Base-by-base conservation (phyloP, 2,888 invertebrate genomes). In the Aphodius sticticus region DNA sequence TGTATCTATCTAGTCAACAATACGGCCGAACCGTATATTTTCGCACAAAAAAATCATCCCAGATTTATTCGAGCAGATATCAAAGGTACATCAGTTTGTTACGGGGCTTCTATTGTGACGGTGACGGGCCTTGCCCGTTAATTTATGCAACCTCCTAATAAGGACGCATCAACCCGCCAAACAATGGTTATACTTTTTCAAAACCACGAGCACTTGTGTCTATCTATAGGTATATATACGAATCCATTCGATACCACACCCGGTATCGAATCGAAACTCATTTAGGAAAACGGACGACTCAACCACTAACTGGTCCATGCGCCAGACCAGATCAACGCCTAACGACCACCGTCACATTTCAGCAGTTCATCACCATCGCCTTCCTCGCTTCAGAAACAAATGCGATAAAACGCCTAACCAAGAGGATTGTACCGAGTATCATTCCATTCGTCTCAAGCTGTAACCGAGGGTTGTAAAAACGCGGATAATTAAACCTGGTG, bases 1-100 rank as follows among this genome's bases (percentile, higher is more conserved):
- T 87, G 87, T 86, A 86, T 87, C 87, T 86, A 86, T 87, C 87
- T 87, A 87, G 87, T 88, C 88, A 86, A 88, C 87, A 78, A 87
- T 87, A 87, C 88, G 85, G 86, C 86, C 85, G 86, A 86, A 86
- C 86, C 85, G 85, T 87, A 85, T 86, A 86, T 86, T 86, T 86
- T 86, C 86, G 85, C 86, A 84, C 86, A 87, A 88, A 37, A 87
- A 88, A 87, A 88, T 87, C 85, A 86, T 87, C 86, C 26, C 87
- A 86, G 87, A 87, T 87, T 87, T 87, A 87, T 87, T 85, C 85
- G 84, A 83, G 82, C 83, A 85, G 86, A 85, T 86, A 86, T 86
- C 86, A 84, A 86, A 86, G 86, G 85, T 85, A 86, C 85, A 86
- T 86, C 86, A 85, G 86, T 85, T 85, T 85, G 85, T 86, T 86